Percentiles rank a stretch among this genome's conserved stretches.
phyloP scores from a whole-genome alignment of 1,140 invertebrate species.

The Helicoverpa zea region DNA sequence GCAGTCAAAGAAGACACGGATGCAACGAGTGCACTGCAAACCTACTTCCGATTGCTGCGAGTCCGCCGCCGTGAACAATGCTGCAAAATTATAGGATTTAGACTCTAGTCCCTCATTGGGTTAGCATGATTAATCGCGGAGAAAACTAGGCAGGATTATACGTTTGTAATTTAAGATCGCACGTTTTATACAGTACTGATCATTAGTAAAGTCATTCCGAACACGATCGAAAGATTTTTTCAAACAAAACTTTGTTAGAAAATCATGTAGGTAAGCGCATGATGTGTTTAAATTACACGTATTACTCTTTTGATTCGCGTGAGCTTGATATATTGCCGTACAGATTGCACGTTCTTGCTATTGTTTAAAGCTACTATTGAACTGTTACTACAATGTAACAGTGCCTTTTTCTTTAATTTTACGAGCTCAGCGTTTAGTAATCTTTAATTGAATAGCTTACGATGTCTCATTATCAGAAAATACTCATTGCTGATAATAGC shows the following conservation, averaged over 20 bases:
- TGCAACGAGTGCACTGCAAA: conserved; percentile 76
- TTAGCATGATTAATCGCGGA: conserved; percentile 80
- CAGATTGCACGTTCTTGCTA: conserved; percentile 58
- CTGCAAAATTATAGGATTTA: conserved; percentile 82
- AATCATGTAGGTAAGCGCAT: conserved; percentile 53
- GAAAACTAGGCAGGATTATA: conserved; percentile 75
- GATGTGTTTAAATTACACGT: conserved; percentile 67
- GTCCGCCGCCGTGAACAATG: conserved; percentile 73
- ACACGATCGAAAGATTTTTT: conserved; percentile 65
- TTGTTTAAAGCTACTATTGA: conserved; percentile 56
- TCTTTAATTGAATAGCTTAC: conserved; percentile 24
- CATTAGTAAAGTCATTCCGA: conserved; percentile 68
- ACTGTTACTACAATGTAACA: conserved; percentile 47
- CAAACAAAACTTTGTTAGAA: conserved; percentile 61
- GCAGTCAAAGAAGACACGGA: conserved; percentile 71
- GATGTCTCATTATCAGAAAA: conserved; percentile 20
- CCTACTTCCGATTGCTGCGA: conserved; percentile 76
- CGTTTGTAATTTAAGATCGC: conserved; percentile 71
- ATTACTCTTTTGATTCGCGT: conserved; percentile 60
- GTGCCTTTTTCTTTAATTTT: conserved; percentile 35
- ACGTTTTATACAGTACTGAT: conserved; percentile 67
- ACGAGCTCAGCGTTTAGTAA: conserved; percentile 4
- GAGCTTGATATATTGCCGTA: conserved; percentile 57
- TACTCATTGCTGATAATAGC: conserved; percentile 44
- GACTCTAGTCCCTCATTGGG: conserved; percentile 71